Conservation (phyloP, 2,888 invertebrate genomes). For the Heliconius ethilla region DNA sequence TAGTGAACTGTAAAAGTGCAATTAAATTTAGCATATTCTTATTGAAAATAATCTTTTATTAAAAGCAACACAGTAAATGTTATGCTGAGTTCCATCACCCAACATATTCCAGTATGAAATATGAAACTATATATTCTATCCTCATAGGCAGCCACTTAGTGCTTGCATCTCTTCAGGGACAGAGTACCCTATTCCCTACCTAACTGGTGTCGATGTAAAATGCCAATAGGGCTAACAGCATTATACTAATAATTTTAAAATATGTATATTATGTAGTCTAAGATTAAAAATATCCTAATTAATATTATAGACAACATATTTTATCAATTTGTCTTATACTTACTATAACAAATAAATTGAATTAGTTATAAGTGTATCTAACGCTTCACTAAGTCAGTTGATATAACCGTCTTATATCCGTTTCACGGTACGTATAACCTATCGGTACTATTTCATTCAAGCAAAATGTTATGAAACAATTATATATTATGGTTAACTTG, state of each 20-base stretch:
- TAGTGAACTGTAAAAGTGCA: no score
- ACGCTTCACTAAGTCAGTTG: conserved; percentile 19
- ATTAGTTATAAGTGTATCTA: neutral
- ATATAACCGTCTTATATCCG: conserved; percentile 8
- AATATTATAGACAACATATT: neutral
- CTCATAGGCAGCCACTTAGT: no score
- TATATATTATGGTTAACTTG: neutral
- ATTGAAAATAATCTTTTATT: no score
- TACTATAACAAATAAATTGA: neutral
- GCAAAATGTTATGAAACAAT: neutral
- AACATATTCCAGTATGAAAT: no score
- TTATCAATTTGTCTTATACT: neutral
- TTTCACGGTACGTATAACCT: conserved; percentile 14
- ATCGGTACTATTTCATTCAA: neutral
- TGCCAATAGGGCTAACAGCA: no score
- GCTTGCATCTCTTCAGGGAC: no score
- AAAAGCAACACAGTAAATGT: no score
- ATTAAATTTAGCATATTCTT: no score
- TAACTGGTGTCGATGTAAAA: no score
- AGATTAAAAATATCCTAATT: neutral
- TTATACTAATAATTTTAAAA: neutral
- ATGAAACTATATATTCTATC: no score
- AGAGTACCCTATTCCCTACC: no score
- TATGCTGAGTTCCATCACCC: no score
- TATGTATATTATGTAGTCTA: neutral